Evolutionary conservation across 2,888 invertebrate species (phyloP).

Genomic region (Tryphoninae sp.): DNA sequence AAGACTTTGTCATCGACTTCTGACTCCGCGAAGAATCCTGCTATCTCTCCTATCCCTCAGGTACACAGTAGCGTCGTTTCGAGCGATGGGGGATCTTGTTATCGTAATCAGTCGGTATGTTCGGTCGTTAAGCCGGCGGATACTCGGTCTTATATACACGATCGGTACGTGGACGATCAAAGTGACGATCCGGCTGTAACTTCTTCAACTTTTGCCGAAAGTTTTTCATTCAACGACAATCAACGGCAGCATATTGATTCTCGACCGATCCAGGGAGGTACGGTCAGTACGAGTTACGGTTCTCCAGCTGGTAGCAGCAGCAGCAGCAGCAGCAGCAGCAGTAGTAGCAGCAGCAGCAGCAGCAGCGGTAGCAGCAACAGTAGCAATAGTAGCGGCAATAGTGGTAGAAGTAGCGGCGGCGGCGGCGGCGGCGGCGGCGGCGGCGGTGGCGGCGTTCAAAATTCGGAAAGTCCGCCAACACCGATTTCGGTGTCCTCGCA

Average conservation of each 20-base stretch:
- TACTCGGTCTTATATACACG: conserved; percentile 73
- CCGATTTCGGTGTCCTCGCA: conserved; percentile 76
- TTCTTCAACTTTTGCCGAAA: conserved; percentile 86
- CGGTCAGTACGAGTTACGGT: conserved; percentile 92
- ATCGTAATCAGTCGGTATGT: conserved; percentile 53
- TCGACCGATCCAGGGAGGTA: conserved; percentile 91
- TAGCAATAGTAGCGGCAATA: conserved; percentile 77
- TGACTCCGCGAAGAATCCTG: conserved; percentile 76
- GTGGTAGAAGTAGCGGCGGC: conserved; percentile 70
- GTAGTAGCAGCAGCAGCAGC: conserved; percentile 74
- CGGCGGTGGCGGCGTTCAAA: conserved; percentile 81
- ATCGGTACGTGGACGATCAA: conserved; percentile 77
- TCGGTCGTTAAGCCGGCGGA: conserved; percentile 71
- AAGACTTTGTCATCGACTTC: conserved; percentile 74
- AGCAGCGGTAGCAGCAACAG: conserved; percentile 69
- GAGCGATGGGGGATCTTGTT: conserved; percentile 75
- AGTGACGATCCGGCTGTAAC: conserved; percentile 86
- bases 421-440: conserved; percentile 79
- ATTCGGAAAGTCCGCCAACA: conserved; percentile 81
- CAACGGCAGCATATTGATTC: conserved; percentile 83
- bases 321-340: conserved; percentile 68
- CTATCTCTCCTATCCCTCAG: conserved; percentile 75
- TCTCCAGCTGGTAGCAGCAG: conserved; percentile 84
- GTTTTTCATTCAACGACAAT: conserved; percentile 76
- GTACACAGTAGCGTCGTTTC: conserved; percentile 80